These are phyloP conservation scores for Zaprionus camerounensis DNA, from an alignment of 1,140 invertebrate genomes.

Conservation along the genomic window DNA sequence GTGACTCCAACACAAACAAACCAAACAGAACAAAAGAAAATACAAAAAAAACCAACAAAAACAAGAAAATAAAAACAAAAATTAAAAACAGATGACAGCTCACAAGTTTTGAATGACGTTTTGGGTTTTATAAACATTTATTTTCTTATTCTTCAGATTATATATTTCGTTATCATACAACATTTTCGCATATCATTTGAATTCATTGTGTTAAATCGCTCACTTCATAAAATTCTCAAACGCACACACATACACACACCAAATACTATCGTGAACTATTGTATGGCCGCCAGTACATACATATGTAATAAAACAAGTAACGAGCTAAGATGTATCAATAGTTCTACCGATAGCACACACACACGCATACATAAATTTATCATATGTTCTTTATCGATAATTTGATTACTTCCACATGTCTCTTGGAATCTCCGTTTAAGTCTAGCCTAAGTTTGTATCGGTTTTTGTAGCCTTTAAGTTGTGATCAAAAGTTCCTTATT, in stretches of 20 bases:
- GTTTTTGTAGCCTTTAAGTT: constrained; percentile 72
- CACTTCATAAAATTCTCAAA: constrained; percentile 22
- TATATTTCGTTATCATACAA: constrained; percentile 38
- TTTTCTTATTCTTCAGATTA: constrained; percentile 9
- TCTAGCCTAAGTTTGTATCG: constrained; percentile 47
- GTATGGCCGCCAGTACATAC: neutral
- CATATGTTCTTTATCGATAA: constrained; percentile 52
- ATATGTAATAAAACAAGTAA: neutral
- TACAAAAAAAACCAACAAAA: constrained; percentile 47
- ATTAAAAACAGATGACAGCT: constrained; percentile 36
- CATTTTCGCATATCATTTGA: constrained; percentile 52
- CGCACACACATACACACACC: constrained; percentile 12
- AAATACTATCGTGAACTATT: neutral
- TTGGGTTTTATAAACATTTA: constrained; percentile 54
- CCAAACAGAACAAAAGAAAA: constrained; percentile 40
- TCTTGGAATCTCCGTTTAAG: constrained; percentile 49
- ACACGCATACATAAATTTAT: constrained; percentile 25
- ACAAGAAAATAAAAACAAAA: constrained; percentile 54
- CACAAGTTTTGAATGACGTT: constrained; percentile 44
- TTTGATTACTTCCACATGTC: constrained; percentile 39
- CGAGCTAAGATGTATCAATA: neutral
- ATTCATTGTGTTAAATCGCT: constrained; percentile 55
- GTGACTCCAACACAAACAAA: constrained; percentile 41
- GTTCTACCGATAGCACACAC: neutral
- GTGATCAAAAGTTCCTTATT: constrained; percentile 83